Conservation (phyloP, 2,888 invertebrate genomes). For the Merodon equestris region DNA sequence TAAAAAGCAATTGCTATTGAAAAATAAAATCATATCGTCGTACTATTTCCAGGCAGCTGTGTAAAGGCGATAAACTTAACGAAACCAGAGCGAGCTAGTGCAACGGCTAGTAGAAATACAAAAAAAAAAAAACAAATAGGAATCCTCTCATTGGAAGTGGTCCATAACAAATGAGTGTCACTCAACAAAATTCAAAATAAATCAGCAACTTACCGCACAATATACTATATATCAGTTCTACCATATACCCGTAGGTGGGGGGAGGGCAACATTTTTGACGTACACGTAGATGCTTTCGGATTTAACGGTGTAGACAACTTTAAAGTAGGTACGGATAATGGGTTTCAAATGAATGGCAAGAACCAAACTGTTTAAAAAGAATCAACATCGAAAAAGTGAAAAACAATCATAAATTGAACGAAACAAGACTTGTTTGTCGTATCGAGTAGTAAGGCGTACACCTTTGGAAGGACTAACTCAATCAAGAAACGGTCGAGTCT, state of each 20-base stretch:
- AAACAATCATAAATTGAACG: no score
- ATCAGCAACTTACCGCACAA: constrained; percentile 58
- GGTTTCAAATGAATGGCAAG: no score
- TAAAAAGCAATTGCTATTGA: constrained; percentile 71
- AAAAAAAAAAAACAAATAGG: constrained; percentile 8
- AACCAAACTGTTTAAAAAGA: background rate
- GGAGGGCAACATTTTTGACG: constrained; percentile 38
- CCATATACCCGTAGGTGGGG: background rate
- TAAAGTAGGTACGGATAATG: no score
- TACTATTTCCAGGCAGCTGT: constrained; percentile 69
- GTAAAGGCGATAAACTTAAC: constrained; percentile 69
- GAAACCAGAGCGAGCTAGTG: constrained; percentile 45
- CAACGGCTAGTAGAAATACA: no score
- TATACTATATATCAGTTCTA: constrained; percentile 2
- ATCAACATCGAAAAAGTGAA: background rate
- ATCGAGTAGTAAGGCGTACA: no score
- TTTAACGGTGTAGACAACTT: constrained; percentile 6
- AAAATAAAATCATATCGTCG: constrained; percentile 69
- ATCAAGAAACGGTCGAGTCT: no score
- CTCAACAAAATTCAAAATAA: constrained; percentile 58
- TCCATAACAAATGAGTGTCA: constrained; percentile 65
- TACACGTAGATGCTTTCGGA: constrained; percentile 5
- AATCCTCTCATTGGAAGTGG: constrained; percentile 64
- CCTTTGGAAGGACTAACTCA: no score
- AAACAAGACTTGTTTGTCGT: no score